These are phyloP conservation scores for Rhopalosiphum nymphaeae DNA, from an alignment of 2,888 invertebrate genomes.

Conservation along the genomic window DNA sequence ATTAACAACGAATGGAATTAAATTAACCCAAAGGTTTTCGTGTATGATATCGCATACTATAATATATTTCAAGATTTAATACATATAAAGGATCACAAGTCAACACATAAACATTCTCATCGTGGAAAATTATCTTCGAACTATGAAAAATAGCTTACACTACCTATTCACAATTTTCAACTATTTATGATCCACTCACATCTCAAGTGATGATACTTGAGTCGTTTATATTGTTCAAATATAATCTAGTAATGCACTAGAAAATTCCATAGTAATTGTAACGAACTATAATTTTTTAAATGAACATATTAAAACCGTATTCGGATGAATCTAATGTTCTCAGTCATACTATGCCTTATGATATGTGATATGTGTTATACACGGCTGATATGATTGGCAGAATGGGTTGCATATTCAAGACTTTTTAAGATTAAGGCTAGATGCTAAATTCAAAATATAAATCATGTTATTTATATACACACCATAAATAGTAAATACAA, in stretches of 20 bases:
- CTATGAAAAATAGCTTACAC: background rate
- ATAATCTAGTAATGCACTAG: background rate
- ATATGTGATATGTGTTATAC: background rate
- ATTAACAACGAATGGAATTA: slow-evolving; percentile 22
- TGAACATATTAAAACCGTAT: background rate
- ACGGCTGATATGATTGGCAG: background rate
- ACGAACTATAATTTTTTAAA: background rate
- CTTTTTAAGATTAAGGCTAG: background rate
- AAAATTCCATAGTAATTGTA: background rate
- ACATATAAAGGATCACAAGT: background rate
- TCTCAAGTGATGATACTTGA: background rate
- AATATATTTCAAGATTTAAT: background rate
- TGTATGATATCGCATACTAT: background rate
- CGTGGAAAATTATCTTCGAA: background rate
- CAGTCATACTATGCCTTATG: background rate
- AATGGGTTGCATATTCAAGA: background rate
- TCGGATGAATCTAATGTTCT: background rate
- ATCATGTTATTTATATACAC: background rate
- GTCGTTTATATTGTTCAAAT: background rate
- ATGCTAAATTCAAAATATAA: background rate
- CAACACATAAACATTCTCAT: background rate
- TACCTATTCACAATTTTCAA: background rate
- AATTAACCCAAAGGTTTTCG: background rate
- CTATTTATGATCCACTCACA: background rate
- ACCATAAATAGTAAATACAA: background rate